Evolutionary conservation across 2,113 vertebrate genomes (phyloP).

Genomic region (Myiopsitta monachus): DNA sequence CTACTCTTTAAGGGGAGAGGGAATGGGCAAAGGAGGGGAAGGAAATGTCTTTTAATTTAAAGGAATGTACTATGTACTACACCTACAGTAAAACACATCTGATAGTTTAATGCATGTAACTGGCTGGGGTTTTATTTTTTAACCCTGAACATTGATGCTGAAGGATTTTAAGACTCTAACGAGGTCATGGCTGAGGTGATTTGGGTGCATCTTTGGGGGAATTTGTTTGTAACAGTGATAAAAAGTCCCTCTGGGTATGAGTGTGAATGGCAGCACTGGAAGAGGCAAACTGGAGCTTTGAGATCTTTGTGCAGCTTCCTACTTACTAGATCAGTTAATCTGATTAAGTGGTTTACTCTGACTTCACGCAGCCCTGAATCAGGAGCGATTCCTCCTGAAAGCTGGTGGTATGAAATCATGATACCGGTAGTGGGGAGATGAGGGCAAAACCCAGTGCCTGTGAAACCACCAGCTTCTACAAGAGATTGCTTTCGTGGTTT

Average conservation of each 20-base stretch:
- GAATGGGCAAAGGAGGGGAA: neutral
- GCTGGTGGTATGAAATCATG: neutral
- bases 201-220: neutral
- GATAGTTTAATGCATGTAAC: neutral
- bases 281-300: neutral
- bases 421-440: neutral
- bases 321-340: slow-evolving; percentile 53
- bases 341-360: slow-evolving; percentile 44
- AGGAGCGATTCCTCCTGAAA: slow-evolving; percentile 3
- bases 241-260: neutral
- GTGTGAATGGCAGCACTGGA: neutral
- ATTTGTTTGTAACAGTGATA: neutral
- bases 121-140: neutral
- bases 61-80: neutral
- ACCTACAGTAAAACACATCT: neutral
- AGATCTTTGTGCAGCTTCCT: neutral
- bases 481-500: neutral
- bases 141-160: neutral
- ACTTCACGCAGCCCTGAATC: neutral
- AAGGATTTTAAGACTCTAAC: neutral
- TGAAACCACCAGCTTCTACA: neutral
- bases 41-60: slow-evolving; percentile 21
- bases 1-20: neutral
- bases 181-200: neutral
- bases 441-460: neutral